phyloP scores from a whole-genome alignment of 1,140 invertebrate genomes.

The Zaprionus gabonicus region DNA sequence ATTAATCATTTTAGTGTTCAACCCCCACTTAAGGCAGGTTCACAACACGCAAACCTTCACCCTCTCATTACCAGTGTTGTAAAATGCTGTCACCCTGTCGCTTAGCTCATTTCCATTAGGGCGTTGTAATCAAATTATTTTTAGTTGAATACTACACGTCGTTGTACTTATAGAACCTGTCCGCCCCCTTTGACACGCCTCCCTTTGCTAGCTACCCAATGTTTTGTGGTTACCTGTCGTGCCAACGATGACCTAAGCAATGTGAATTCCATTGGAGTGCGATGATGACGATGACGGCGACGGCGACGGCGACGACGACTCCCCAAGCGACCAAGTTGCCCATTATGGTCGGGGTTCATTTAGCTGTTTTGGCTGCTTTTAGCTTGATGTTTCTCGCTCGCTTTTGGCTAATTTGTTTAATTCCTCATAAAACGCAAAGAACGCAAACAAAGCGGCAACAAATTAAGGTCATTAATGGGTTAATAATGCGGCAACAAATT shows the following conservation, averaged over 20 bases:
- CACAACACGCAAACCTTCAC: not conserved
- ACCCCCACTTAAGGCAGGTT: not conserved
- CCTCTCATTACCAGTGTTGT: not conserved
- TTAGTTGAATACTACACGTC: slow-evolving; percentile 5
- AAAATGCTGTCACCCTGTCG: not conserved
- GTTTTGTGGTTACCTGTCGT: not conserved
- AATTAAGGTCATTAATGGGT: slow-evolving; percentile 8
- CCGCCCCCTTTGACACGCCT: not conserved
- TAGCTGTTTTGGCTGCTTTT: slow-evolving; percentile 5
- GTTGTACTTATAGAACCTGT: slow-evolving; percentile 4
- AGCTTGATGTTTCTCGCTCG: not conserved
- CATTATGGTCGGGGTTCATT: not conserved
- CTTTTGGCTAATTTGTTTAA: slow-evolving; percentile 9
- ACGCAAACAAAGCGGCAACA: slow-evolving; percentile 5
- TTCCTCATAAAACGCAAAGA: slow-evolving; percentile 1
- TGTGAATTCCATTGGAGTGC: not conserved
- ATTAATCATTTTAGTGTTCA: not conserved
- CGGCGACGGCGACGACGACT: not conserved
- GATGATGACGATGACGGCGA: not conserved
- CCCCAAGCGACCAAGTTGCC: not conserved
- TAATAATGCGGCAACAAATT: slow-evolving; percentile 2
- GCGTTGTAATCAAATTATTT: slow-evolving; percentile 13
- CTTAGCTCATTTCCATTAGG: slow-evolving; percentile 9
- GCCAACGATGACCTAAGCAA: slow-evolving; percentile 7
- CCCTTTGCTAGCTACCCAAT: not conserved